These are phyloP conservation scores for Callospermophilus lateralis DNA, from an alignment of 2,113 vertebrate species.

Conservation along the genomic window DNA sequence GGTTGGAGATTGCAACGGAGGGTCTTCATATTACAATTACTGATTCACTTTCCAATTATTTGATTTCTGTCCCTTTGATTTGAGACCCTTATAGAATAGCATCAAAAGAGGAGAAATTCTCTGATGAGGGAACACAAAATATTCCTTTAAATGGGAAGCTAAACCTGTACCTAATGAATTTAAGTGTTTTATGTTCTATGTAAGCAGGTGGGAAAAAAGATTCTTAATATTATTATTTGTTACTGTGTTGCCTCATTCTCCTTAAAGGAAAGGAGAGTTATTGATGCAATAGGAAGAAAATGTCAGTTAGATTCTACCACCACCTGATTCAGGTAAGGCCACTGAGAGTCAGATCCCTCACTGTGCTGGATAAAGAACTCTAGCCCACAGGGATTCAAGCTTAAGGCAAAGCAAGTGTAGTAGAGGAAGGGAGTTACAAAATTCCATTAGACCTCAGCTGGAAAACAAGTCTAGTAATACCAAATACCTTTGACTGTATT, in stretches of 20 bases:
- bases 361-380: neutral
- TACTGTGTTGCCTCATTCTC: neutral
- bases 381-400: neutral
- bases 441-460: neutral
- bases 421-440: neutral
- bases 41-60: neutral
- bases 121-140: neutral
- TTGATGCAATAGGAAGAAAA: neutral
- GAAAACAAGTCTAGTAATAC: neutral
- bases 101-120: neutral
- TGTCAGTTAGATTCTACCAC: neutral
- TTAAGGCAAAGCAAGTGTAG: neutral
- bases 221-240: neutral
- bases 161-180: neutral
- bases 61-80: constrained; percentile 8
- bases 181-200: neutral
- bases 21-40: neutral
- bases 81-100: neutral
- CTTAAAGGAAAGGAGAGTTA: neutral
- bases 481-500: neutral
- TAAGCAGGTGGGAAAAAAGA: neutral
- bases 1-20: neutral
- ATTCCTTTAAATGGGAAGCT: neutral
- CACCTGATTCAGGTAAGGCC: neutral
- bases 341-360: neutral